These are phyloP conservation scores for Limanda limanda DNA, from an alignment of 2,113 vertebrate species.

Conservation along the genomic window DNA sequence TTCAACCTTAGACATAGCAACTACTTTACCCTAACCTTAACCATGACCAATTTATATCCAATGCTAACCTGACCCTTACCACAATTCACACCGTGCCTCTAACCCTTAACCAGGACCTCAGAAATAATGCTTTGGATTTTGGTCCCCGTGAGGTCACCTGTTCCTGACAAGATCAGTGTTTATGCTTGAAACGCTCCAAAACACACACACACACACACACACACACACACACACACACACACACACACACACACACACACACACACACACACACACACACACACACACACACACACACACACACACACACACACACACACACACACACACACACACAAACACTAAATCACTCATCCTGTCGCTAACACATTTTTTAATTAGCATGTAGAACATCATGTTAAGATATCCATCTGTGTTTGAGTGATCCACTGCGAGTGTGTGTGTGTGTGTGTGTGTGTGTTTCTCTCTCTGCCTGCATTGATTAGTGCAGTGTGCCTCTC, in stretches of 20 bases:
- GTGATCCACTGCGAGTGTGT: slow-evolving; percentile 3
- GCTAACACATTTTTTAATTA: slow-evolving; percentile 44
- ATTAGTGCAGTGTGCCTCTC: not conserved
- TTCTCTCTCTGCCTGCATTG: slow-evolving; percentile 9
- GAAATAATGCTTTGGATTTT: no score
- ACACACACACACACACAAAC: slow-evolving; percentile 19
- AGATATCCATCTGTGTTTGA: slow-evolving; percentile 9
- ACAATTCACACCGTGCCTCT: no score
- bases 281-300: slow-evolving; percentile 2
- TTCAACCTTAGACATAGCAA: no score
- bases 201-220: not conserved
- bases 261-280: not conserved
- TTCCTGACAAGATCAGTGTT: no score
- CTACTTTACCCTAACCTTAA: no score
- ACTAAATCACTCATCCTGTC: slow-evolving; percentile 10
- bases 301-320: no score
- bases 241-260: not conserved
- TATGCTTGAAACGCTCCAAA: no score
- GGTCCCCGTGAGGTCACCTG: no score
- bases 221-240: not conserved
- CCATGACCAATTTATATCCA: no score
- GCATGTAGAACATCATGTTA: slow-evolving; percentile 41
- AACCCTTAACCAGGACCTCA: no score
- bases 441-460: slow-evolving; percentile 21
- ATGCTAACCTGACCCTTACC: no score